phyloP scores from a whole-genome alignment of 1,140 invertebrate species.

The Drosophila ogumai region DNA sequence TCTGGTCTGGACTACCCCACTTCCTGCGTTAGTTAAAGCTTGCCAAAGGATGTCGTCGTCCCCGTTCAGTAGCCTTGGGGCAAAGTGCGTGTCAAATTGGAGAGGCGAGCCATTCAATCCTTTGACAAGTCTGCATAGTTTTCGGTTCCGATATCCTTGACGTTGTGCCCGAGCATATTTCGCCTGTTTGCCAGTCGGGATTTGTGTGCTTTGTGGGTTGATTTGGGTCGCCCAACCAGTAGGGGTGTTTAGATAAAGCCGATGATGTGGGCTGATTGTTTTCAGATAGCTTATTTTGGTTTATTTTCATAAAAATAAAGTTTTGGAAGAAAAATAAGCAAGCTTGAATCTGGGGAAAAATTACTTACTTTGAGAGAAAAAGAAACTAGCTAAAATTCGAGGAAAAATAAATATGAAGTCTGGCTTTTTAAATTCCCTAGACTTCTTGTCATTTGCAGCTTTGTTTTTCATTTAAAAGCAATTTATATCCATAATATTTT shows the following conservation, averaged over 20 bases:
- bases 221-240: no score
- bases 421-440: no score
- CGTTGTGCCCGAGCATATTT: conserved; percentile 52
- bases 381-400: no score
- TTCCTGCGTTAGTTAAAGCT: conserved; percentile 57
- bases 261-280: conserved; percentile 64
- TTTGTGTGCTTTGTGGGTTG: conserved; percentile 52
- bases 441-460: not conserved
- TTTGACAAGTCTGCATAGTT: conserved; percentile 71
- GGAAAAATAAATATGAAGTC: no score
- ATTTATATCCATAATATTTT: not conserved
- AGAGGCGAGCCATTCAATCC: conserved; percentile 74
- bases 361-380: not conserved
- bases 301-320: conserved; percentile 9
- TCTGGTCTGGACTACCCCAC: conserved; percentile 43
- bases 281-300: conserved; percentile 9
- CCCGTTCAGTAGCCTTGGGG: conserved; percentile 23
- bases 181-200: conserved; percentile 39
- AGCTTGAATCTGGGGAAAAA: not conserved
- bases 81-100: conserved; percentile 78
- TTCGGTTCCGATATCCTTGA: conserved; percentile 53
- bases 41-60: conserved; percentile 44
- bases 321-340: conserved; percentile 5
- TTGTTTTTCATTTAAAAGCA: not conserved
- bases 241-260: conserved; percentile 43